Conservation (phyloP, 2,113 vertebrate genomes). For the Myanophis thanlyinensis region DNA sequence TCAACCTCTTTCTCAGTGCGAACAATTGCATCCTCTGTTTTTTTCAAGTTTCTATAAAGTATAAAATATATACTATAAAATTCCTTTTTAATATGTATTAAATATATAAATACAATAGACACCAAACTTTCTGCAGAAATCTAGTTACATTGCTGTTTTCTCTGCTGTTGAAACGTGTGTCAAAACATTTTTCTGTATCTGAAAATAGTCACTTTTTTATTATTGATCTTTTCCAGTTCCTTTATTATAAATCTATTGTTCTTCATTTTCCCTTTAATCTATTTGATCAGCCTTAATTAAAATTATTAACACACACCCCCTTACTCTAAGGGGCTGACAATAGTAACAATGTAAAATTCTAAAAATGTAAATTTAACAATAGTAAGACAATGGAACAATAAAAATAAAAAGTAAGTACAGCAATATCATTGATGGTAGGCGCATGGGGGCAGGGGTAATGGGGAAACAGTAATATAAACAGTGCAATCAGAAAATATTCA, state of each 20-base stretch:
- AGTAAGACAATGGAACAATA: background rate
- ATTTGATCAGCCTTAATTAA: background rate
- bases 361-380: background rate
- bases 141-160: background rate
- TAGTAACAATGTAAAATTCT: background rate
- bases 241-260: background rate
- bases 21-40: constrained; percentile 78
- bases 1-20: constrained; percentile 79
- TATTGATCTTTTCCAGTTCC: background rate
- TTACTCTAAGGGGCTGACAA: background rate
- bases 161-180: background rate
- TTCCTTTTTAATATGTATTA: background rate
- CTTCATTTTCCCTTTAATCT: background rate
- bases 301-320: background rate
- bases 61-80: background rate
- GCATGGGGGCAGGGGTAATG: background rate
- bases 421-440: background rate
- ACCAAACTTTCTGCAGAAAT: background rate
- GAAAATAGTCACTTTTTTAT: background rate
- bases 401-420: background rate
- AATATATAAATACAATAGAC: background rate
- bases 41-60: constrained; percentile 86
- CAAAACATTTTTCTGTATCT: background rate
- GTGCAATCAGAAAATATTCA: too few species aligned
- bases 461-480: too few species aligned